These are phyloP conservation scores for Sebastes fasciatus DNA, from an alignment of 2,113 vertebrate species.

Conservation along the genomic window DNA sequence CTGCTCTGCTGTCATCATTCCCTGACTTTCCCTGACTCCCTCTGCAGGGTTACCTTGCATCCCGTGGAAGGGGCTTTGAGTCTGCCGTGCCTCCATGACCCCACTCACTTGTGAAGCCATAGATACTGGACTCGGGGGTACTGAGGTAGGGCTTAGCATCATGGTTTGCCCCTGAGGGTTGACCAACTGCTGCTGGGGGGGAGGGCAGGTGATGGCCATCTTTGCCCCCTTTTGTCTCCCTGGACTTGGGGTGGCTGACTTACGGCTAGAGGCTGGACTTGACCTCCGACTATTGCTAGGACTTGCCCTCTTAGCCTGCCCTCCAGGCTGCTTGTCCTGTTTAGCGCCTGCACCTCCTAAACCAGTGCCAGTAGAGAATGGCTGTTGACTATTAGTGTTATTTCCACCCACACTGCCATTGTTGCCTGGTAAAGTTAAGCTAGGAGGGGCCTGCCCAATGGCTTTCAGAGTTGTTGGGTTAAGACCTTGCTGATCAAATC, in stretches of 20 bases:
- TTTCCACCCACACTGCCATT: conserved; percentile 72
- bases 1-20: conserved; percentile 82
- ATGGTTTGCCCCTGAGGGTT: conserved; percentile 87
- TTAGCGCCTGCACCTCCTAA: conserved; percentile 80
- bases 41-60: conserved; percentile 82
- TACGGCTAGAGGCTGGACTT: conserved; percentile 94
- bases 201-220: conserved; percentile 84
- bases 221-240: conserved; percentile 95
- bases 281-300: conserved; percentile 95
- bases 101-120: conserved; percentile 81
- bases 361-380: conserved; percentile 72
- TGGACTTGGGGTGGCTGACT: conserved; percentile 93
- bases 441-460: conserved; percentile 96
- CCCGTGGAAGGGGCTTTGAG: conserved; percentile 83
- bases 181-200: conserved; percentile 87
- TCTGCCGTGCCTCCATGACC: conserved; percentile 78
- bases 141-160: conserved; percentile 85
- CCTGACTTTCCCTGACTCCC: conserved; percentile 84
- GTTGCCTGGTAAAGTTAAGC: conserved; percentile 81
- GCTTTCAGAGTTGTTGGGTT: conserved; percentile 99
- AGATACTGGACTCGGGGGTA: conserved; percentile 84
- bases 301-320: conserved; percentile 92
- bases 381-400: conserved; percentile 78
- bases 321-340: conserved; percentile 90
- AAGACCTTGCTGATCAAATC: conserved; percentile 98